These are phyloP conservation scores for Acropora tenuis DNA, from an alignment of 64 coral and sea anemone species.

Conservation along the genomic window DNA sequence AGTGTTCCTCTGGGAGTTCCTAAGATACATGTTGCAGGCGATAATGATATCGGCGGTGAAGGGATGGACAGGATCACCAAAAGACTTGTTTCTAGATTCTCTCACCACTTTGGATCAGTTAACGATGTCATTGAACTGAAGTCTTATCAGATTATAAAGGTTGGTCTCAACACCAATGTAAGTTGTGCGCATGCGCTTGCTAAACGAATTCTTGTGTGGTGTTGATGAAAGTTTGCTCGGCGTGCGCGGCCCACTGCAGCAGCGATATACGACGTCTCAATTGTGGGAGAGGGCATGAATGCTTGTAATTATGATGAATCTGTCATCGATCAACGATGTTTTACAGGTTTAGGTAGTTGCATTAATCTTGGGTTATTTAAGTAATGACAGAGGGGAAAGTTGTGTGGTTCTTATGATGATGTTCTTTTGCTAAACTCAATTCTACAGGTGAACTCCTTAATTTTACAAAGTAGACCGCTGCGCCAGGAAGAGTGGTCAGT, in stretches of 20 bases:
- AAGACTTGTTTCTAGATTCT: constrained; percentile 51
- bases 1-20: constrained; percentile 14
- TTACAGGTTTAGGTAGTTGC: too few relatives aligned
- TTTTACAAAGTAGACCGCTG: constrained; percentile 30
- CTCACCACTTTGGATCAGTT: constrained; percentile 56
- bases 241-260: too few relatives aligned
- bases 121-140: constrained; percentile 72
- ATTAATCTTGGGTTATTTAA: too few relatives aligned
- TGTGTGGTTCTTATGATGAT: too few relatives aligned
- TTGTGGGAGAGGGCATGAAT: too few relatives aligned
- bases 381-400: too few relatives aligned
- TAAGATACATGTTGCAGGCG: constrained; percentile 67
- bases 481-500: constrained; percentile 20
- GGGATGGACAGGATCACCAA: constrained; percentile 40
- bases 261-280: too few relatives aligned
- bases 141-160: constrained; percentile 79
- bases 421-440: not conserved
- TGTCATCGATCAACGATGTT: too few relatives aligned
- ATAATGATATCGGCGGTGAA: constrained; percentile 92
- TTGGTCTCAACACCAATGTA: constrained; percentile 4
- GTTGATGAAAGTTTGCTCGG: too few relatives aligned
- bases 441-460: constrained; percentile 68
- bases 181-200: too few relatives aligned
- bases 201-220: not conserved
- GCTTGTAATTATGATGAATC: too few relatives aligned